Percentiles rank a stretch among this genome's conserved stretches.
Evolutionary conservation across 2,797 vertebrate genomes (phyloP).

Genomic region (Silurus aristotelis): DNA sequence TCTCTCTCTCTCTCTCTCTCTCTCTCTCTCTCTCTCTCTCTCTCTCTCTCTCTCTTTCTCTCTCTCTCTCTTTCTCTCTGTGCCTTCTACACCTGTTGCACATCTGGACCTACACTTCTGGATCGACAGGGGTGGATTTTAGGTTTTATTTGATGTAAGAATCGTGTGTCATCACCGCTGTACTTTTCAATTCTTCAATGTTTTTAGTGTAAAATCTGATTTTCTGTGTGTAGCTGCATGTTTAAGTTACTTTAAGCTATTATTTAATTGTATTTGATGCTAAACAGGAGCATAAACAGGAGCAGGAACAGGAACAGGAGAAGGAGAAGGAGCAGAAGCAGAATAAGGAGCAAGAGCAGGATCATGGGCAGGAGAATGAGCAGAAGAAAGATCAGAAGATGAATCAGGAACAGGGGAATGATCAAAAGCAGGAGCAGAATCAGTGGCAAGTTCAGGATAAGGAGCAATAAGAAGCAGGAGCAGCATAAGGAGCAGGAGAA

Average conservation of each 20-base stretch:
- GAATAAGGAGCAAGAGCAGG: too few relatives aligned
- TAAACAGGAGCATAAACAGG: background rate
- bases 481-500: too few relatives aligned
- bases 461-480: too few relatives aligned
- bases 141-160: too few relatives aligned
- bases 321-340: too few relatives aligned
- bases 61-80: conserved; percentile 4
- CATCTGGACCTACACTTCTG: background rate
- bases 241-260: background rate
- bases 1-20: conserved; percentile 26
- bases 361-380: too few relatives aligned
- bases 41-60: conserved; percentile 25
- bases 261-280: background rate
- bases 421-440: too few relatives aligned
- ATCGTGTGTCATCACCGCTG: background rate
- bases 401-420: too few relatives aligned
- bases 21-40: conserved; percentile 10
- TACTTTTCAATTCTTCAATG: background rate
- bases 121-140: background rate
- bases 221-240: too few relatives aligned
- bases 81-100: background rate
- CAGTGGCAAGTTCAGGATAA: too few relatives aligned
- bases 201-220: background rate
- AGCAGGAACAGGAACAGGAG: too few relatives aligned
- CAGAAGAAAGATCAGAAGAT: too few relatives aligned